Evolutionary conservation across 1,140 invertebrate genomes (phyloP), one percentile per base, ranked within the genome.

Genomic region (Rhizoglyphus robini): DNA sequence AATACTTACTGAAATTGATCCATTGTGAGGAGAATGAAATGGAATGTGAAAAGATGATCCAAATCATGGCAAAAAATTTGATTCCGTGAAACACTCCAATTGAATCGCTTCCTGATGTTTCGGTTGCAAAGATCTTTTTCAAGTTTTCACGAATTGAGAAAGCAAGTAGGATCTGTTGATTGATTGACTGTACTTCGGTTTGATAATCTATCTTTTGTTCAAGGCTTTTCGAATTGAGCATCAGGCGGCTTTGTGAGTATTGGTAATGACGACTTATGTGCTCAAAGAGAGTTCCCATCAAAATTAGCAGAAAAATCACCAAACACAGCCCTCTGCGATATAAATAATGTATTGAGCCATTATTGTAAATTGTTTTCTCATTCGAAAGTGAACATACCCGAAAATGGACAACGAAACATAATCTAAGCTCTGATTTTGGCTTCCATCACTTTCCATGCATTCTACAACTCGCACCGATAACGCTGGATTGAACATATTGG

Each of bases 31-130:
- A 72, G 54, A 73, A 73, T 13, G 70, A 68, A 38, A 63, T 73
- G 2, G 72, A 70, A 48, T 73, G 72, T 15, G 66, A 69, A n/a
- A 68, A 49, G 18, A 73, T 72, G 23, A 73, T 71, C 65, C 70
- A 67, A 30, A 69, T 20, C 71, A 73, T 73, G 13, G 65, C 70
- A 1, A 71, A 48, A 25, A 72, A 68, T 65, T 60, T 60, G 11
- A 73, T 47, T 3, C 72, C 72, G 67, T 73, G 69, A n/a, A 73
- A 46, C 2, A 48, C 41, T 15, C 18, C 13, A 2, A 72, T 71
- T 3, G 57, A 65, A 13, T 34, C 31, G 20, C 5, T 46, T 3
- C 20, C 31, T 15, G 4, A 36, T 15, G 15, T n/a, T n/a, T 54
- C n/a, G 8, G 49, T 32, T 15, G 23, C 29, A 31, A 69, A 65